These are phyloP conservation scores for Eulithis testata DNA, from an alignment of 2,888 invertebrate species.

Conservation along the genomic window DNA sequence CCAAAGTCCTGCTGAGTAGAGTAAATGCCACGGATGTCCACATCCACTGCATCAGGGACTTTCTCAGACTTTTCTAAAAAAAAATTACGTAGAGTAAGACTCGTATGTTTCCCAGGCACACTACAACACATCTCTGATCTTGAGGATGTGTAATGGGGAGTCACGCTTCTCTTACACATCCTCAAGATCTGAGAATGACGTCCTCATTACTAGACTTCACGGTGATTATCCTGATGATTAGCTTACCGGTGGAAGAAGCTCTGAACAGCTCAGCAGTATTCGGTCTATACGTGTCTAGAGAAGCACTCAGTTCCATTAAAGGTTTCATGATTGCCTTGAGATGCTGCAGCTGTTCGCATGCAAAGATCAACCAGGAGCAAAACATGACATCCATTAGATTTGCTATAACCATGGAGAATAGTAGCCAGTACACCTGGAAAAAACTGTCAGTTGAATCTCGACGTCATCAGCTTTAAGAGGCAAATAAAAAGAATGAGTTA, in stretches of 20 bases:
- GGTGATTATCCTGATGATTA: too few species aligned
- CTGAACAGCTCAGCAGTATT: constrained; percentile 89
- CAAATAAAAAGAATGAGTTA: too few species aligned
- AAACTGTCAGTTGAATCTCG: not conserved
- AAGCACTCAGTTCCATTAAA: constrained; percentile 93
- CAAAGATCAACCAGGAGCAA: constrained; percentile 93
- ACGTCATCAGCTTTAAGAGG: too few species aligned
- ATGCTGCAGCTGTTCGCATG: constrained; percentile 94
- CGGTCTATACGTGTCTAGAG: constrained; percentile 90
- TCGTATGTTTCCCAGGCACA: too few species aligned
- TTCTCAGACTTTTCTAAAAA: constrained; percentile 72
- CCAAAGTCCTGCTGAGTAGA: constrained; percentile 92
- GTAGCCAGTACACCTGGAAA: constrained; percentile 86
- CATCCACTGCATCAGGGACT: constrained; percentile 81
- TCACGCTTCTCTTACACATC: too few species aligned
- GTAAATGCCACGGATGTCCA: constrained; percentile 90
- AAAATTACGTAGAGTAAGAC: not conserved
- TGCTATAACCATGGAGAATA: constrained; percentile 86
- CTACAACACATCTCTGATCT: too few species aligned
- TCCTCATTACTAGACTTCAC: too few species aligned
- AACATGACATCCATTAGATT: constrained; percentile 90
- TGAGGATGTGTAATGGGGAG: too few species aligned
- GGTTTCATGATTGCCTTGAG: constrained; percentile 94
- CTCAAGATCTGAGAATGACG: too few species aligned
- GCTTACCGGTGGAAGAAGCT: constrained; percentile 79